Evolutionary conservation across 2,113 vertebrate species (phyloP).

Genomic region (Nothobranchius furzeri): DNA sequence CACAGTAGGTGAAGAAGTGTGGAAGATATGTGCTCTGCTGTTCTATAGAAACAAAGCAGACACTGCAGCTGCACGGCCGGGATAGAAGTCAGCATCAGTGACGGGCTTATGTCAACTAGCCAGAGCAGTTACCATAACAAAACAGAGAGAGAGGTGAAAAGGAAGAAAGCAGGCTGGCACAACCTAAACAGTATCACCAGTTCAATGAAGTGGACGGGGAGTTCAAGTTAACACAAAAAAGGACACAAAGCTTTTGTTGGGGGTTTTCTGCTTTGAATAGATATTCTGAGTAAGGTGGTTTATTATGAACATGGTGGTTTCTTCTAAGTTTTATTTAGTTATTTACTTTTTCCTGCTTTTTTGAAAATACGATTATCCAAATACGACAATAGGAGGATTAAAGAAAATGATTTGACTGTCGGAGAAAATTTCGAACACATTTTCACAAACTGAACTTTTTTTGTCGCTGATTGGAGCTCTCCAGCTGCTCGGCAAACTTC

Average conservation of each 20-base stretch:
- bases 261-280: background rate
- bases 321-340: no score
- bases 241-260: background rate
- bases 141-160: background rate
- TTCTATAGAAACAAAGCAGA: background rate
- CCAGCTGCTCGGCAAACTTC: no score
- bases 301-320: no score
- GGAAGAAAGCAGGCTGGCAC: background rate
- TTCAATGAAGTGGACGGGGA: background rate
- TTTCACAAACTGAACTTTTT: no score
- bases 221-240: background rate
- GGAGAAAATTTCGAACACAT: no score
- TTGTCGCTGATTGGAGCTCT: no score
- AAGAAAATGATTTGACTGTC: no score
- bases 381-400: no score
- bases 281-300: no score
- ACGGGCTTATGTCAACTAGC: no score
- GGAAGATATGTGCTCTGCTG: background rate
- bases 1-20: background rate
- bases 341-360: no score
- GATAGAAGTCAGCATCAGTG: background rate
- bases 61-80: background rate
- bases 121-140: background rate
- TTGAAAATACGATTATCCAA: no score
- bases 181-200: background rate